phyloP scores from a whole-genome alignment of 1,140 invertebrate species.

The Macrotrachela quadricornifera region DNA sequence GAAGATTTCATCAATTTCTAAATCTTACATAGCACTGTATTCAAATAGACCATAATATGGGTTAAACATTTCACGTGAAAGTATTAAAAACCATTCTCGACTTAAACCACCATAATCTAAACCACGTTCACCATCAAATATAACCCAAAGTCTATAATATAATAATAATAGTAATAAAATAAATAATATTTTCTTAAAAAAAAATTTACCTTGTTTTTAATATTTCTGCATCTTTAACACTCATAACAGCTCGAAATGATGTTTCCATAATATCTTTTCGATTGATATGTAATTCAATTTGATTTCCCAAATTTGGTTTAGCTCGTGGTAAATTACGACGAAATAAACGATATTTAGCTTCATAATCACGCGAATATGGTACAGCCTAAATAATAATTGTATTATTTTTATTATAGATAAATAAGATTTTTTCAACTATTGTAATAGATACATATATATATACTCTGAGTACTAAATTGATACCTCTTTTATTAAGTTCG shows the following conservation, averaged over 20 bases:
- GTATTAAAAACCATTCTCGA: constrained; percentile 83
- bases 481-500: no score
- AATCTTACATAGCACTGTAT: constrained; percentile 68
- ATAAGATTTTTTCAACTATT: no score
- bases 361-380: constrained; percentile 90
- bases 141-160: constrained; percentile 61
- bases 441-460: not conserved
- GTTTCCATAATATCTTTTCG: constrained; percentile 78
- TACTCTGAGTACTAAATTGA: no score
- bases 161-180: not conserved
- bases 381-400: constrained; percentile 47
- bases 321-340: constrained; percentile 60
- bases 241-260: constrained; percentile 39
- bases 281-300: constrained; percentile 33
- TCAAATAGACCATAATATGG: constrained; percentile 97
- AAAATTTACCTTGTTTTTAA: constrained; percentile 51
- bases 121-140: constrained; percentile 89
- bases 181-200: not conserved
- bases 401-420: no score
- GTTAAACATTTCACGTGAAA: constrained; percentile 99
- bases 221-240: constrained; percentile 32
- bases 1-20: no score
- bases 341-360: constrained; percentile 92
- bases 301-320: not conserved
- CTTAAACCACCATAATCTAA: constrained; percentile 82